Conservation (phyloP, 2,888 invertebrate genomes). For the Diachrysia chrysitis region DNA sequence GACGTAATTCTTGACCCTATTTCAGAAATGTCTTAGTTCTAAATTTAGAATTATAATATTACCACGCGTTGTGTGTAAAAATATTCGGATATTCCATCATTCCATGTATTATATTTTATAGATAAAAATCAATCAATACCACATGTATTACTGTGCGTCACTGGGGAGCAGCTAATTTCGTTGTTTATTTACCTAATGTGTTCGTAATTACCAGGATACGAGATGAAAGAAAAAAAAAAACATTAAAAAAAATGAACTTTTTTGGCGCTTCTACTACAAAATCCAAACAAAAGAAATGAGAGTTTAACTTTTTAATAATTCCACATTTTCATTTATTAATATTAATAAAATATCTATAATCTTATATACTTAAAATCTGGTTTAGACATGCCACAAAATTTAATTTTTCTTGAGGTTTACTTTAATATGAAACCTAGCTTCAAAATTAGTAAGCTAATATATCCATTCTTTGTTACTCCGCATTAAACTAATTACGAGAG, state of each 20-base stretch:
- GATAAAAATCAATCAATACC: background rate
- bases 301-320: too few species aligned
- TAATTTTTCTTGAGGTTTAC: background rate
- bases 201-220: too few species aligned
- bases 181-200: too few species aligned
- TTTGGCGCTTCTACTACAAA: too few species aligned
- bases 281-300: too few species aligned
- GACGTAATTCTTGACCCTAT: constrained; percentile 87
- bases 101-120: too few species aligned
- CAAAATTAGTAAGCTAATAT: background rate
- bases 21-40: constrained; percentile 81
- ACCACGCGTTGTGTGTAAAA: constrained; percentile 38
- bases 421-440: too few species aligned
- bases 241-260: too few species aligned
- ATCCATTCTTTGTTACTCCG: background rate
- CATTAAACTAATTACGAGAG: background rate
- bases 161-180: background rate
- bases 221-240: too few species aligned
- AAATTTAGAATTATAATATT: constrained; percentile 66
- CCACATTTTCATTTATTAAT: too few species aligned
- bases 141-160: background rate
- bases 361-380: too few species aligned
- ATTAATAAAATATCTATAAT: too few species aligned
- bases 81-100: background rate
- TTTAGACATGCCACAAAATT: background rate